Base-by-base conservation (phyloP, 2,113 vertebrate species). In the Muntiacus muntjak region DNA sequence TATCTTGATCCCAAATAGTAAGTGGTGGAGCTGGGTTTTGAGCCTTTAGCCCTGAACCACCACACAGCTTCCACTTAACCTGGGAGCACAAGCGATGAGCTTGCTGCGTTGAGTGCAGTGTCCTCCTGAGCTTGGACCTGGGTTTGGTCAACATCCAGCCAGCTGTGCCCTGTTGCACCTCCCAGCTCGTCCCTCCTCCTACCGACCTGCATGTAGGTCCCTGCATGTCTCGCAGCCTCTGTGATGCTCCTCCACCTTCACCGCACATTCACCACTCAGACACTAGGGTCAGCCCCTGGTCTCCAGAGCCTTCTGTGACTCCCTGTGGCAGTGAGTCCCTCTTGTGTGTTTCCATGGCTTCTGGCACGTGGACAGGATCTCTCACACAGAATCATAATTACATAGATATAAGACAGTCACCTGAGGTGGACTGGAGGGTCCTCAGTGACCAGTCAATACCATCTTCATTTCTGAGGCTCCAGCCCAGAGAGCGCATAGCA, bases 61-160 rank as follows among this genome's bases (percentile, higher is more conserved):
- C 12, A 16, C 3, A 1, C 0, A n/a, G 43, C 43, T 93, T 58
- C 50, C 62, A 13, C 36, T 85, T 12, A 1, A 25, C 30, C 76
- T 64, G 40, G 23, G 19, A 26, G 11, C 21, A 7, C 11, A 19
- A 71, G 21, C 2, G 25, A 30, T 13, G 28, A 54, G 5, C 21
- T 40, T 45, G 3, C 33, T 1, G 0, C 5, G 3, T 2, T 19
- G 21, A 21, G 17, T 10, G 13, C 50, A 40, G 3, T 58, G n/a
- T 83, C 55, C 54, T 67, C 40, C 36, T 23, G 28, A 40, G 21
- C 58, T 54, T 36, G 82, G 78, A 7, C 23, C 62, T 12, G 14
- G 55, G 16, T 14, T 0, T 1, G 0, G n/a, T 47, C 36, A 40
- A 4, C 7, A 0, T 40, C n/a, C 36, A 84, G 16, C 74, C 40